Percentiles rank a stretch among this genome's conserved stretches.
Conservation (phyloP, 2,797 vertebrate genomes). For the Oreortyx pictus region DNA sequence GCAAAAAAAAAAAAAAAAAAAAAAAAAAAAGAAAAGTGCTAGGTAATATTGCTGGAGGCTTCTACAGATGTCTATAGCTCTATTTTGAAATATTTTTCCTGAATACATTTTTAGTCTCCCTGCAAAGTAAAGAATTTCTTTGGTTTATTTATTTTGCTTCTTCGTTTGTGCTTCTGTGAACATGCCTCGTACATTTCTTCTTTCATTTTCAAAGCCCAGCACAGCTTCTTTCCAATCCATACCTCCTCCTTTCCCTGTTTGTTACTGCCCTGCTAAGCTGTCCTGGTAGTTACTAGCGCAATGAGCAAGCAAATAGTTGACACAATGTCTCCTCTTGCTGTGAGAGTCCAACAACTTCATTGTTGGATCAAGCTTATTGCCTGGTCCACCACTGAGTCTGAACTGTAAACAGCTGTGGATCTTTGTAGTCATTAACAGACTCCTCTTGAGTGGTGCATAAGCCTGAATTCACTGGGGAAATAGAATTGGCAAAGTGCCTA, state of each 20-base stretch:
- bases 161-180: neutral
- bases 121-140: neutral
- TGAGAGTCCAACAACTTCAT: conserved; percentile 66
- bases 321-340: conserved; percentile 56
- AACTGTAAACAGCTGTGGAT: conserved; percentile 78
- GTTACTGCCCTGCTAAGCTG: neutral
- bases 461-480: conserved; percentile 34
- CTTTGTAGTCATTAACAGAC: conserved; percentile 68
- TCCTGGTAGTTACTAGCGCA: neutral
- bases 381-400: conserved; percentile 62
- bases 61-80: neutral
- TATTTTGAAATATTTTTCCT: neutral
- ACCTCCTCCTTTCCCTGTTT: neutral
- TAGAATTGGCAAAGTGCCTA: conserved; percentile 49
- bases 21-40: too few species aligned
- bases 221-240: conserved; percentile 1
- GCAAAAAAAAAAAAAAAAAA: fast-evolving
- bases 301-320: conserved; percentile 59
- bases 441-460: conserved; percentile 60
- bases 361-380: conserved; percentile 59
- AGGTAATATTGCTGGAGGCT: neutral
- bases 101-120: neutral
- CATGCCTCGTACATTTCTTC: neutral
- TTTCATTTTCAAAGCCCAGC: neutral
- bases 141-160: neutral